phyloP scores from a whole-genome alignment of 2,797 vertebrate genomes.

The Poecilia picta region DNA sequence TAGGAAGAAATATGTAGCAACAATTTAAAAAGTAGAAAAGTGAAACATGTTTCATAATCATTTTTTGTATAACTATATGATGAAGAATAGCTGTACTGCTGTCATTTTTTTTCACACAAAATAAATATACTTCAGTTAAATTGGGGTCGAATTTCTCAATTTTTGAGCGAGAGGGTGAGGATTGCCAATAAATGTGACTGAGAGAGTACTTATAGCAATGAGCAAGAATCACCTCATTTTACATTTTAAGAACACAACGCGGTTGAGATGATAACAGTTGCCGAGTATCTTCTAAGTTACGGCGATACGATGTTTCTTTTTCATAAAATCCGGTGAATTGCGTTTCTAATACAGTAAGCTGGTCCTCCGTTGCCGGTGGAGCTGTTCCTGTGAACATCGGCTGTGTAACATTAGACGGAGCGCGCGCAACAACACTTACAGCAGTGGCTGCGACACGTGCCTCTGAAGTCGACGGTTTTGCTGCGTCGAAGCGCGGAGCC shows the following conservation, averaged over 20 bases:
- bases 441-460: constrained; percentile 62
- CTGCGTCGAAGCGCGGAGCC: constrained; percentile 23
- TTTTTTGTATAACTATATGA: not conserved
- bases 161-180: not conserved
- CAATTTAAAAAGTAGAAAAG: not conserved
- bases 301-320: too few species aligned
- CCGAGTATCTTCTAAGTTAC: not conserved
- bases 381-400: constrained; percentile 7
- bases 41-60: not conserved
- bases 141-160: not conserved
- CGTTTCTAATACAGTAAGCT: constrained; percentile 10
- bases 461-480: constrained; percentile 22
- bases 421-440: constrained; percentile 1
- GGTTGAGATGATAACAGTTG: not conserved
- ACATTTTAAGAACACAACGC: not conserved
- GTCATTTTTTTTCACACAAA: not conserved
- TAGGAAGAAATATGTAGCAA: not conserved
- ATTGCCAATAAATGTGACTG: not conserved
- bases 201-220: not conserved
- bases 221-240: not conserved
- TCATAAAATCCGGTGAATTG: too few species aligned
- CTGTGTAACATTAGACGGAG: constrained; percentile 25
- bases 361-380: constrained; percentile 18
- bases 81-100: not conserved
- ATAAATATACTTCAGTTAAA: not conserved